Conservation (phyloP, 1,140 invertebrate genomes). For the Laodelphax striatellus region DNA sequence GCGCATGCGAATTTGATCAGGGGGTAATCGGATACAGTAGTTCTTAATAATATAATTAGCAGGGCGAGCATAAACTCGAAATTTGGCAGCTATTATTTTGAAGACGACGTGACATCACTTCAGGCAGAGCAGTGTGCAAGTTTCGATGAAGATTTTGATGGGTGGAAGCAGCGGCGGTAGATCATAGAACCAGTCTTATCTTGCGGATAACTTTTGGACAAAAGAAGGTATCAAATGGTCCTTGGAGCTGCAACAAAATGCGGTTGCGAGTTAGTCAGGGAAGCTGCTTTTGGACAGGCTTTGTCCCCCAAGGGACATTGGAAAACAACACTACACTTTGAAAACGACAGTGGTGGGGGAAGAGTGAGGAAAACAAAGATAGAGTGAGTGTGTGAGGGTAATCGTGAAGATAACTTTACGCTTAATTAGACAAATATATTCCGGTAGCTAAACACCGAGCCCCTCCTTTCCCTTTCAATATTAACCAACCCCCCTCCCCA, state of each 20-base stretch:
- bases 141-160: no score
- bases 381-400: not conserved
- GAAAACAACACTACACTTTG: not conserved
- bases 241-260: not conserved
- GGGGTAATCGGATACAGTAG: no score
- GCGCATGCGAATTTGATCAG: no score
- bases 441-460: not conserved
- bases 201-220: constrained; percentile 1
- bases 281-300: not conserved
- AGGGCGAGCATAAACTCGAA: no score
- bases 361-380: not conserved
- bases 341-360: not conserved
- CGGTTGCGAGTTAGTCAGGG: not conserved
- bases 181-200: no score
- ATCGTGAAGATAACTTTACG: not conserved
- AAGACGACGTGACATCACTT: no score
- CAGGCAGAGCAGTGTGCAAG: no score
- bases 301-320: not conserved
- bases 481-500: no score
- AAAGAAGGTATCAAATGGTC: not conserved
- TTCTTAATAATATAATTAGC: no score
- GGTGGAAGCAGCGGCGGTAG: no score
- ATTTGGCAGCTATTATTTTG: no score
- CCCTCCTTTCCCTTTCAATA: not conserved
- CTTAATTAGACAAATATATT: constrained; percentile 1